Conservation (phyloP, 1,140 invertebrate species). For the Stegodyphus dumicola region DNA sequence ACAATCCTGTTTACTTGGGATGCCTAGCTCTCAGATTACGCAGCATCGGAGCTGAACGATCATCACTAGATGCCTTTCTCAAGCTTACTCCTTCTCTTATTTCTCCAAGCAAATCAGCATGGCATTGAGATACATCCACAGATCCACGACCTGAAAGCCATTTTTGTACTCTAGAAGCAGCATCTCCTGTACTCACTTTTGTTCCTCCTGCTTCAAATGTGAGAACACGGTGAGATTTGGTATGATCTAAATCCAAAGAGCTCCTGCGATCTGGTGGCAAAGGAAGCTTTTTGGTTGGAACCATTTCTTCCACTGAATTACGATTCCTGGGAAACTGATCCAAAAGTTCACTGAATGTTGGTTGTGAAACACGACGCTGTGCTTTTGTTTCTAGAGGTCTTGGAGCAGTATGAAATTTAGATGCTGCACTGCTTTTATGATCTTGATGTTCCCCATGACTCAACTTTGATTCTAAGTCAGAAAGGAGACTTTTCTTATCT, state of each 20-base stretch:
- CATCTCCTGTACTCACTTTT: constrained; percentile 17
- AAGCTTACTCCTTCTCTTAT: constrained; percentile 51
- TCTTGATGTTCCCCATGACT: not conserved
- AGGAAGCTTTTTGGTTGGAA: constrained; percentile 26
- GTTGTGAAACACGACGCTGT: constrained; percentile 44
- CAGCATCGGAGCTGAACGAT: constrained; percentile 48
- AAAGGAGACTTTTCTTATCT: constrained; percentile 22
- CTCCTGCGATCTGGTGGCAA: constrained; percentile 38
- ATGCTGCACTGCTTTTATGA: not conserved
- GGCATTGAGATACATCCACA: constrained; percentile 35
- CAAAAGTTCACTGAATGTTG: constrained; percentile 49
- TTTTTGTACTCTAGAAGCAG: constrained; percentile 44
- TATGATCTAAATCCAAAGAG: constrained; percentile 37
- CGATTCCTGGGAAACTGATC: constrained; percentile 43
- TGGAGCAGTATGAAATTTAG: constrained; percentile 48
- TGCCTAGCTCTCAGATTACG: constrained; percentile 20
- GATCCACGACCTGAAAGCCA: constrained; percentile 52
- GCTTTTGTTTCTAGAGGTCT: constrained; percentile 43
- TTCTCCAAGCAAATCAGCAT: constrained; percentile 35
- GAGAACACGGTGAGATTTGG: constrained; percentile 2
- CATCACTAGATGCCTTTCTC: constrained; percentile 42
- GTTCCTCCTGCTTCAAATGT: constrained; percentile 3
- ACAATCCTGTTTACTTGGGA: constrained; percentile 14
- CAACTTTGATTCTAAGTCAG: constrained; percentile 34
- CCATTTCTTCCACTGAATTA: constrained; percentile 26